Evolutionary conservation across 1,140 invertebrate genomes (phyloP).

Genomic region (Drosophila busckii): DNA sequence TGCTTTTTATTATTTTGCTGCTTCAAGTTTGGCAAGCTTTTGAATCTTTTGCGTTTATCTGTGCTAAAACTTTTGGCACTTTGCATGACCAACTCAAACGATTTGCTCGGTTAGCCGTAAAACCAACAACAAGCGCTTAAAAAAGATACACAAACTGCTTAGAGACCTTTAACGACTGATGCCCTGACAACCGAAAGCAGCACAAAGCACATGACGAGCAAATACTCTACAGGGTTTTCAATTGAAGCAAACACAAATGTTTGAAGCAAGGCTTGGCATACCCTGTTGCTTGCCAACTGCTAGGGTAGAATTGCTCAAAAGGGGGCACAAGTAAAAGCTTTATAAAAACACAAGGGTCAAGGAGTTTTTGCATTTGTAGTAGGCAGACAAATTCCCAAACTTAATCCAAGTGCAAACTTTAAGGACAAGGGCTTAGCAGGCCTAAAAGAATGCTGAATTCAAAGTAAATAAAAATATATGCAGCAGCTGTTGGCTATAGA

Average conservation of each 20-base stretch:
- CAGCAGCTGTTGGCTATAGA: conserved; percentile 32
- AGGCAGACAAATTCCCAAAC: conserved; percentile 45
- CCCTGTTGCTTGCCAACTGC: too few relatives aligned
- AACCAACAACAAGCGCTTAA: conserved; percentile 42
- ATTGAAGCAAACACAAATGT: conserved; percentile 3
- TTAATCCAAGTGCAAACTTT: conserved; percentile 66
- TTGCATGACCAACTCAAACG: conserved; percentile 63
- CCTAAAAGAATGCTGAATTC: conserved; percentile 60
- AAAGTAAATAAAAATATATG: conserved; percentile 22
- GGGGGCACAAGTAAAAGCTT: conserved; percentile 17
- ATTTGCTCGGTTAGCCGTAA: conserved; percentile 63
- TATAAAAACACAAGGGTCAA: conserved; percentile 32
- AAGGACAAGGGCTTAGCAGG: conserved; percentile 50
- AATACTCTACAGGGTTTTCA: conserved; percentile 39
- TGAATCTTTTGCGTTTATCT: conserved; percentile 5
- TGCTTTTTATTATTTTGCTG: conserved; percentile 40
- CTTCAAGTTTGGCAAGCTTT: background rate
- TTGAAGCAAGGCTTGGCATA: background rate
- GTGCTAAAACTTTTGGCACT: conserved; percentile 68
- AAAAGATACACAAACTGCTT: conserved; percentile 58
- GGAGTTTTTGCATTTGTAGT: conserved; percentile 37
- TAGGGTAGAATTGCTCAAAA: too few relatives aligned
- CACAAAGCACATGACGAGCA: conserved; percentile 29
- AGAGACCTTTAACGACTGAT: conserved; percentile 60
- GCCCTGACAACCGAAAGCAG: background rate